Conservation (phyloP, 64 coral and sea anemone species). For the Acropora yongei region DNA sequence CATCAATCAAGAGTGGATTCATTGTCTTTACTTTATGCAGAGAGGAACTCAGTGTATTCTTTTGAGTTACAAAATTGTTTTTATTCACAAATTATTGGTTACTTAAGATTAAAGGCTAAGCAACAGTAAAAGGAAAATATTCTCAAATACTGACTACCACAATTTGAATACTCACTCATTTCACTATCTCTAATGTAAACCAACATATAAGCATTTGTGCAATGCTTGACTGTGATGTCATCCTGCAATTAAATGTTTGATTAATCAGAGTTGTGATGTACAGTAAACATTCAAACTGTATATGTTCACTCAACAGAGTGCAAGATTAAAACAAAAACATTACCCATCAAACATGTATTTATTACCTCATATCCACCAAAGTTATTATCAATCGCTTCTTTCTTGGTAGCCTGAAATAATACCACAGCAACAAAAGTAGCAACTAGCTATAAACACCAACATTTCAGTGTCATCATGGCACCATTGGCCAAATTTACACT, state of each 20-base stretch:
- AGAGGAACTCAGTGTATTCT: too few relatives aligned
- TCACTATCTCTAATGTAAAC: slow-evolving; percentile 94
- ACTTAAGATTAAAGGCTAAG: too few relatives aligned
- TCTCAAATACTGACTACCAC: background rate
- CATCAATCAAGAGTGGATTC: too few relatives aligned
- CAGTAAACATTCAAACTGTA: too few relatives aligned
- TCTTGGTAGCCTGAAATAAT: slow-evolving; percentile 87
- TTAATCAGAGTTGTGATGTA: background rate
- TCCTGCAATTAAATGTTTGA: slow-evolving; percentile 55
- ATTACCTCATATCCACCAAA: slow-evolving; percentile 96
- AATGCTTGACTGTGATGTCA: slow-evolving; percentile 94
- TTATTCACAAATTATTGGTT: too few relatives aligned
- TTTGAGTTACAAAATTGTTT: too few relatives aligned
- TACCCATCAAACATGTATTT: background rate
- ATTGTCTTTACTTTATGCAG: too few relatives aligned
- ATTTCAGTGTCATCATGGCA: background rate
- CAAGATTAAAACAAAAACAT: too few relatives aligned
- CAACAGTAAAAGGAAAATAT: too few relatives aligned
- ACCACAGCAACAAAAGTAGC: background rate
- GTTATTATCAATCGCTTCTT: slow-evolving; percentile 98
- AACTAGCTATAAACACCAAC: background rate
- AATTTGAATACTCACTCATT: slow-evolving; percentile 74
- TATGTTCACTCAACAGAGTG: too few relatives aligned
- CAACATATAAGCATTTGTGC: slow-evolving; percentile 99
- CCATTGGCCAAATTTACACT: too few relatives aligned